Evolutionary conservation across 2,888 invertebrate genomes (phyloP).

Genomic region (Rutpela maculata): DNA sequence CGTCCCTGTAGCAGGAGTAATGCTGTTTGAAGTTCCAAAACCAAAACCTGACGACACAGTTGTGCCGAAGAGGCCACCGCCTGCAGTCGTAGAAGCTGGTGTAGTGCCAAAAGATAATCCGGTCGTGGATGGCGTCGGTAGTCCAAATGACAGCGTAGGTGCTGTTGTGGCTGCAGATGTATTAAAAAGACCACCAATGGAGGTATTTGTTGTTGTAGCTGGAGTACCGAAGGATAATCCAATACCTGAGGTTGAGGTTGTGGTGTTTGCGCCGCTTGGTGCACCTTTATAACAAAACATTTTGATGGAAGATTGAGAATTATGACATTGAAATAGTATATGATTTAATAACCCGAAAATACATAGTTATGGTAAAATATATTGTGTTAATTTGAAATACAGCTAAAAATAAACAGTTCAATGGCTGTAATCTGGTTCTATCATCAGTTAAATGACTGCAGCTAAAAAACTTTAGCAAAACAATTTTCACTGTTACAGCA

Average conservation of each 20-base stretch:
- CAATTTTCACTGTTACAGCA: too few relatives aligned
- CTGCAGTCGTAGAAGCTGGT: slow-evolving; percentile 6
- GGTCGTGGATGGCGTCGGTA: slow-evolving; percentile 20
- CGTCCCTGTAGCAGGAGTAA: slow-evolving; percentile 47
- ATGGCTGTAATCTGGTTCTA: too few relatives aligned
- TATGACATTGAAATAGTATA: too few relatives aligned
- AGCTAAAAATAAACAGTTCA: too few relatives aligned
- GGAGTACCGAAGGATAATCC: slow-evolving; percentile 64
- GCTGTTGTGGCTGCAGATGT: slow-evolving; percentile 53
- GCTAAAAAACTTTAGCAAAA: too few relatives aligned
- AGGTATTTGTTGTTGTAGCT: slow-evolving; percentile 47
- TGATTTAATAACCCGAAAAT: too few relatives aligned
- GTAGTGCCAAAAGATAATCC: slow-evolving; percentile 19
- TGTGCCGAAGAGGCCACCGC: slow-evolving; percentile 18
- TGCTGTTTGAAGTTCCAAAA: slow-evolving; percentile 46
- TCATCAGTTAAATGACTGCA: too few relatives aligned
- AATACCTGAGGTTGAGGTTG: slow-evolving; percentile 58
- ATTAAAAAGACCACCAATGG: slow-evolving; percentile 55
- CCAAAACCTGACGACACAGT: slow-evolving; percentile 40
- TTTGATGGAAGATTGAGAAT: too few relatives aligned
- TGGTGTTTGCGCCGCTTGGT: slow-evolving; percentile 21
- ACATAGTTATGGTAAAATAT: too few relatives aligned
- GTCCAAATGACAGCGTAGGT: slow-evolving; percentile 27
- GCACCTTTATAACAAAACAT: neutral
- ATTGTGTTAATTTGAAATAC: too few relatives aligned